A percentile compares a stretch with the other conserved stretches of the same genome.
Evolutionary conservation across 2,113 vertebrate genomes (phyloP).

Genomic region (Pyxicephalus adspersus): DNA sequence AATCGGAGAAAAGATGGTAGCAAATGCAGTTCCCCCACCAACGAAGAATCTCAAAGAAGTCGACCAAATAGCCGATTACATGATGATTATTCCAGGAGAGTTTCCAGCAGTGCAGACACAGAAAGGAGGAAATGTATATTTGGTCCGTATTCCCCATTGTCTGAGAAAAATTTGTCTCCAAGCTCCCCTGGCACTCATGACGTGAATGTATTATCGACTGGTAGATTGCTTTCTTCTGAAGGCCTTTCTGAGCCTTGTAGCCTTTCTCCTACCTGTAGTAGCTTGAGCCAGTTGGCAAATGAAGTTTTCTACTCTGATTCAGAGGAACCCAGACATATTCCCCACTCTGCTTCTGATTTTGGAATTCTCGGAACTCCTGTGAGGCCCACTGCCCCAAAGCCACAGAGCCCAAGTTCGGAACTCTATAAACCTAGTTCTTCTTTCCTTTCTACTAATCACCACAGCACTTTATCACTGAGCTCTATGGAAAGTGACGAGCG

Average conservation of each 20-base stretch:
- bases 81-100: constrained; percentile 90
- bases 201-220: constrained; percentile 43
- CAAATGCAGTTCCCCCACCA: constrained; percentile 58
- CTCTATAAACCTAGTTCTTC: constrained; percentile 61
- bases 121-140: constrained; percentile 72
- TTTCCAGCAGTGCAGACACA: constrained; percentile 71
- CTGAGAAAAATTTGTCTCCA: constrained; percentile 11
- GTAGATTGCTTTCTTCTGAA: constrained; percentile 44
- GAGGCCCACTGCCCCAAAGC: constrained; percentile 73
- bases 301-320: constrained; percentile 62
- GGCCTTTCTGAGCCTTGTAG: constrained; percentile 33
- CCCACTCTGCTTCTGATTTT: constrained; percentile 54
- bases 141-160: constrained; percentile 57
- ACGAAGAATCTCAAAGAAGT: constrained; percentile 58
- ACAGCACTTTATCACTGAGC: constrained; percentile 71
- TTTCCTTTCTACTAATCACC: constrained; percentile 61
- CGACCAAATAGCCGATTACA: constrained; percentile 79
- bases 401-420: constrained; percentile 68
- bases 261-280: constrained; percentile 34
- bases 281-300: constrained; percentile 60
- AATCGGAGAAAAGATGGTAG: constrained; percentile 69
- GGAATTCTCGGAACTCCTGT: constrained; percentile 53
- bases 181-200: constrained; percentile 42
- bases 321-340: constrained; percentile 48
- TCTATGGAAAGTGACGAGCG: constrained; percentile 71